A percentile compares a stretch with the other conserved stretches of the same genome.
phyloP scores from a whole-genome alignment of 2,797 vertebrate genomes.

The Kryptolebias ocellatus region DNA sequence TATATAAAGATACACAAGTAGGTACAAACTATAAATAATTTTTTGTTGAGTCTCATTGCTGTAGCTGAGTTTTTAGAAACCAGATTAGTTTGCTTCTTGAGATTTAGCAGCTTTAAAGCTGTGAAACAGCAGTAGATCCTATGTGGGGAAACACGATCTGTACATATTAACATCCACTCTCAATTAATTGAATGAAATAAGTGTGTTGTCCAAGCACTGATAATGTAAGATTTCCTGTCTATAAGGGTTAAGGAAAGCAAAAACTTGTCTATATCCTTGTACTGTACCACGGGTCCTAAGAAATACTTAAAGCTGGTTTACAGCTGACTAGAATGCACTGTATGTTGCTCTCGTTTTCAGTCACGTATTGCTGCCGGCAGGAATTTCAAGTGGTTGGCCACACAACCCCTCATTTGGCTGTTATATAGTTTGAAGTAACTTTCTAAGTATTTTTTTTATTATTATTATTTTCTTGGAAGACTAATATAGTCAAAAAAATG shows the following conservation, averaged over 20 bases:
- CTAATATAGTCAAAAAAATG: slow-evolving; percentile 67
- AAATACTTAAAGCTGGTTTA: slow-evolving; percentile 59
- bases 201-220: slow-evolving; percentile 72
- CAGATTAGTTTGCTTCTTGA: slow-evolving; percentile 49
- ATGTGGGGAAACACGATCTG: slow-evolving; percentile 43
- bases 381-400: slow-evolving; percentile 38
- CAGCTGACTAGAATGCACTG: slow-evolving; percentile 79
- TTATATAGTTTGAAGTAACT: slow-evolving; percentile 56
- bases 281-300: slow-evolving; percentile 73
- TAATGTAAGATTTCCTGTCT: slow-evolving; percentile 48
- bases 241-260: slow-evolving; percentile 47
- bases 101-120: slow-evolving; percentile 52
- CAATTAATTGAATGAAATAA: slow-evolving; percentile 41
- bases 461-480: slow-evolving; percentile 55
- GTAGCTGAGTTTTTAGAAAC: slow-evolving; percentile 47
- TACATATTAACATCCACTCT: slow-evolving; percentile 53
- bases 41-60: slow-evolving; percentile 51
- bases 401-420: slow-evolving; percentile 32
- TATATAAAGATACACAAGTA: slow-evolving; percentile 14
- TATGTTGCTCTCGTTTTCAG: slow-evolving; percentile 62
- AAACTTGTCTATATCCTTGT: slow-evolving; percentile 65
- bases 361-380: slow-evolving; percentile 37
- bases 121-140: slow-evolving; percentile 53
- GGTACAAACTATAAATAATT: slow-evolving; percentile 37
- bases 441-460: slow-evolving; percentile 40